Percentiles rank a stretch among this genome's conserved stretches.
These are phyloP conservation scores for Cryptomyrus ogoouensis DNA, from an alignment of 2,113 vertebrate genomes.

Conservation along the genomic window DNA sequence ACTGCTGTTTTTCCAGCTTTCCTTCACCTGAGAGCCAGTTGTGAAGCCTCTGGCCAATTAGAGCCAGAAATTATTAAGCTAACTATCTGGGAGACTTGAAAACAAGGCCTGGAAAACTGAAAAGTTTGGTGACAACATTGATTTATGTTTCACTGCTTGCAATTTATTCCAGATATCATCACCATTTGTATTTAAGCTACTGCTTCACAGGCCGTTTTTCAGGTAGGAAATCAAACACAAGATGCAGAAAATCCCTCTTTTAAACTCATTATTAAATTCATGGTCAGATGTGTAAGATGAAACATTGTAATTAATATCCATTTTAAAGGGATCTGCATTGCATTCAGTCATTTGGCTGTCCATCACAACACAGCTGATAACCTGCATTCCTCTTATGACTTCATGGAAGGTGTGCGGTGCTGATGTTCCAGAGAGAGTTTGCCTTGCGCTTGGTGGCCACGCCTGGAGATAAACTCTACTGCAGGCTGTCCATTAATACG, in stretches of 20 bases:
- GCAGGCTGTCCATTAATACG: constrained; percentile 92
- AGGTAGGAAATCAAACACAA: constrained; percentile 62
- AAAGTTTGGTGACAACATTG: not conserved
- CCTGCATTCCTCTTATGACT: not conserved
- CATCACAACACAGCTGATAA: not conserved
- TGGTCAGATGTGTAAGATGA: not conserved
- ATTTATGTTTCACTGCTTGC: not conserved
- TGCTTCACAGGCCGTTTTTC: constrained; percentile 94
- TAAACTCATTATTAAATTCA: not conserved
- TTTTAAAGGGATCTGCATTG: not conserved
- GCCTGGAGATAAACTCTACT: constrained; percentile 89
- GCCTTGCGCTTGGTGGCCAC: constrained; percentile 89
- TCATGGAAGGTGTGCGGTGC: constrained; percentile 81
- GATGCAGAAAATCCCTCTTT: not conserved
- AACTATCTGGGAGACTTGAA: no score
- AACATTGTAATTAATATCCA: no score
- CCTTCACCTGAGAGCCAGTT: no score
- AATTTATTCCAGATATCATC: constrained; percentile 81
- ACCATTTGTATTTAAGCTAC: constrained; percentile 92
- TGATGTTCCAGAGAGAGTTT: constrained; percentile 99
- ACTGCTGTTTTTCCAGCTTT: no score
- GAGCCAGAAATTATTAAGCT: no score
- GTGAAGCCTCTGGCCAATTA: no score
- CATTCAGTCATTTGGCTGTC: not conserved
- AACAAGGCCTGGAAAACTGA: not conserved